Percentiles rank a stretch among this genome's conserved stretches.
Conservation (phyloP, 2,797 vertebrate genomes). For the Pseudochaenichthys georgianus region DNA sequence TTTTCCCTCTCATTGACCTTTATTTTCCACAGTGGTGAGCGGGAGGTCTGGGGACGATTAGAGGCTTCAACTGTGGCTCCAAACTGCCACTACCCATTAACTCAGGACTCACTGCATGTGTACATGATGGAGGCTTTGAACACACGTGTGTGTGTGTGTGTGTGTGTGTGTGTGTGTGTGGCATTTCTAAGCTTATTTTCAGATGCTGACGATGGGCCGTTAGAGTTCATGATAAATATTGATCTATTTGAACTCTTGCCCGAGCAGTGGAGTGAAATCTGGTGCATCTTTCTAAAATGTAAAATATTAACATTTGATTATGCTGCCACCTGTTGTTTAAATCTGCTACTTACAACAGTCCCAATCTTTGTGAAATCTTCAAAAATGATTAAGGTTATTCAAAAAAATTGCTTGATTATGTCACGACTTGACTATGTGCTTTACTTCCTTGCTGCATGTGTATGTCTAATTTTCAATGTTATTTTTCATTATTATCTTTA, state of each 20-base stretch:
- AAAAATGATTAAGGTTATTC: no score
- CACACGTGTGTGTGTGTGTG: not conserved
- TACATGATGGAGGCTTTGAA: constrained; percentile 13
- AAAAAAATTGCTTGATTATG: no score
- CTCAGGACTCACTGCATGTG: constrained; percentile 23
- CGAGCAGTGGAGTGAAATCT: not conserved
- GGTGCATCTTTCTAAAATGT: not conserved
- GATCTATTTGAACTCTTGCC: not conserved
- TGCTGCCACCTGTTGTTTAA: constrained; percentile 64
- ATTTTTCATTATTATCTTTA: no score
- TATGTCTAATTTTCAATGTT: no score
- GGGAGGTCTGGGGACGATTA: constrained; percentile 72
- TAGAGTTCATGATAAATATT: not conserved
- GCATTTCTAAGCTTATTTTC: constrained; percentile 1
- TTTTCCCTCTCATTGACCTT: constrained; percentile 67
- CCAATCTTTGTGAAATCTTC: no score
- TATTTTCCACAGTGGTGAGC: constrained; percentile 72
- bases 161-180: not conserved
- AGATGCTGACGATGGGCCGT: not conserved
- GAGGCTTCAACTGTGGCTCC: constrained; percentile 67
- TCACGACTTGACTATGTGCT: no score
- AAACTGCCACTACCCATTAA: constrained; percentile 60
- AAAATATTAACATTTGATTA: not conserved
- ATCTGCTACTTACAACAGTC: not conserved
- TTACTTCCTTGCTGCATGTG: no score